Evolutionary conservation across 2,888 invertebrate species (phyloP), one percentile per base, ranked within the genome.

Genomic region (Trichopria drosophilae): DNA sequence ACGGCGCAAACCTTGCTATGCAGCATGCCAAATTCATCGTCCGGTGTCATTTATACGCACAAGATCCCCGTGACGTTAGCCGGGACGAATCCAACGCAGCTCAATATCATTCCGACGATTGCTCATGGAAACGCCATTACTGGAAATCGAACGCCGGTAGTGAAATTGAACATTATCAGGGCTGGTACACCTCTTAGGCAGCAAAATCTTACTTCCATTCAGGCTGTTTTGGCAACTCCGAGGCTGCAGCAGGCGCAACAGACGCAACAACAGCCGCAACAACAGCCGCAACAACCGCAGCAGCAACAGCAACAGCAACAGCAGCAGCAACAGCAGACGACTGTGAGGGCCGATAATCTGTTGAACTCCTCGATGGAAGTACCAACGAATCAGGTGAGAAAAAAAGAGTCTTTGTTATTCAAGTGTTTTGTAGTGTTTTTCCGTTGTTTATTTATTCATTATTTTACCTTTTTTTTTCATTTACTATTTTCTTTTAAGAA

Each of bases 21-120:
- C 18, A 69, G 61, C 29, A 64, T 63, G 4, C 61, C 57, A 3
- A 62, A 64, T 44, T 51, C 68, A n/a, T 60, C 67, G 3, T 49
- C 64, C 73, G 83, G 84, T 40, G 86, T 87, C 1, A 87, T 87
- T 60, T 87, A 86, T 66, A 84, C 86, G 42, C 80, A 86, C 57
- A 87, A 87, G 75, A 83, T 86, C 62, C 86, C 86, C 1, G 84
- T 85, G 0, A 82, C 83, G 36, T 64, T 75, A 61, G 65, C 75
- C 15, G 72, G 73, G 6, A 72, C 68, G 1, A 73, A 71, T 61
- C 66, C 75, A 6, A 71, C 67, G 26, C 74, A 73, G 35, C 45
- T 75, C 23, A 75, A 68, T 44, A 68, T 75, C 35, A 67, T 75
- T 39, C 73, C 75, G 1, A 61, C 73, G 3, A 69, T 72, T 58